These are phyloP conservation scores for Microctonus aethiopoides DNA, from an alignment of 2,888 invertebrate genomes.

Conservation along the genomic window DNA sequence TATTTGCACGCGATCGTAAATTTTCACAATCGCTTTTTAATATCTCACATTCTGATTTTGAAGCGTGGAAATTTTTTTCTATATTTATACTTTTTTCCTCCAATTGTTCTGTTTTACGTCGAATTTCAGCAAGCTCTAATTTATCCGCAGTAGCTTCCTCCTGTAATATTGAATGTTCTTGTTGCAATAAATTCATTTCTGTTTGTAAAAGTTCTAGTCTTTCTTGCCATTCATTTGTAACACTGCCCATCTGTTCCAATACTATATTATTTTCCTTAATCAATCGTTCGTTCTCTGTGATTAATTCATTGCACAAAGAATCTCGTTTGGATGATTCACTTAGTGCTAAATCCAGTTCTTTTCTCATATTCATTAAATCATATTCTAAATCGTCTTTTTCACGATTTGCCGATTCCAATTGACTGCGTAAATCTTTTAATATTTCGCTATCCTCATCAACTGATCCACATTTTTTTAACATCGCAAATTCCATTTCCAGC, in stretches of 20 bases:
- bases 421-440: conserved; percentile 48
- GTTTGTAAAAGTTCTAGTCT: conserved; percentile 60
- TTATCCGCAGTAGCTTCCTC: conserved; percentile 40
- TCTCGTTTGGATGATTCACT: conserved; percentile 43
- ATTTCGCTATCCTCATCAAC: conserved; percentile 47
- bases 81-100: conserved; percentile 25
- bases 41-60: conserved; percentile 41
- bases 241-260: conserved; percentile 55
- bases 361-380: conserved; percentile 72
- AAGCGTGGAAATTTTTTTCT: conserved; percentile 29
- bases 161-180: conserved; percentile 54
- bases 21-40: conserved; percentile 63
- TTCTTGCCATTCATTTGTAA: conserved; percentile 57
- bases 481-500: conserved; percentile 51
- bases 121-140: conserved; percentile 28
- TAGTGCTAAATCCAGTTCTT: conserved; percentile 69
- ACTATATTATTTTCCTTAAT: conserved; percentile 53
- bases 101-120: conserved; percentile 21
- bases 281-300: conserved; percentile 51
- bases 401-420: conserved; percentile 43
- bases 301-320: conserved; percentile 42
- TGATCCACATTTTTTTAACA: conserved; percentile 44
- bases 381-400: conserved; percentile 74
- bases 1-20: conserved; percentile 44
- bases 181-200: conserved; percentile 56